Base-by-base conservation (phyloP, 1,140 invertebrate species). In the Palaemon carinicauda region DNA sequence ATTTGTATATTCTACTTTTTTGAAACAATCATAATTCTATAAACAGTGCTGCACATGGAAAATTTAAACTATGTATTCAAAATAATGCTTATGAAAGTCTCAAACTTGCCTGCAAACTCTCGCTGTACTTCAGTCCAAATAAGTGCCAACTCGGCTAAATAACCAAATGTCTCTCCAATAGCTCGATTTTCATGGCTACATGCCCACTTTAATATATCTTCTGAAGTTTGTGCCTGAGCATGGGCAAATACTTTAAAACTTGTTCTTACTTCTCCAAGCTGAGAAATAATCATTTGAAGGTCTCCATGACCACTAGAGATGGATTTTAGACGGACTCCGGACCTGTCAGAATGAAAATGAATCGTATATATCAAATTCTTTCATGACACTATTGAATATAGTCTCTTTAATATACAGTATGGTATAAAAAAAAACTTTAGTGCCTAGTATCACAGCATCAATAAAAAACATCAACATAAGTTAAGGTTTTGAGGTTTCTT, bases 131-230 rank as follows among this genome's bases (percentile, higher is more conserved):
- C 92, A 41, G 92, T 91, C 92, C 93, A 93, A 41, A 93, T 85
- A 24, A 90, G 74, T 88, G 92, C 92, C 51, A 94, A 89, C 87
- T 94, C 93, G 27, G 91, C 90, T 51, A 93, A 89, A 41, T 92
- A 92, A 79, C 91, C 91, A 89, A 92, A 92, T 7, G 92, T 92
- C 90, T 94, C 93, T 91, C 92, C 92, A 69, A 94, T 90, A 14
- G 93, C 93, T 87, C 92, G 88, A 89, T 93, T 94, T 90, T 93
- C 92, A 89, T 92, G 91, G 10, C 88, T 88, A 7, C 88, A 89
- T n/a, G 92, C 91, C 93, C 93, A 94, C 88, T 92, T 92, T 74
- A 93, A 88, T 89, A 94, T 90, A 89, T 94, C 93, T 90, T 93
- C 92, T 53, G 92, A 90, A 50, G 92, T 91, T 41, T 91, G 91